These are phyloP conservation scores for Rhopalosiphum padi DNA, from an alignment of 1,140 invertebrate genomes.

Conservation along the genomic window DNA sequence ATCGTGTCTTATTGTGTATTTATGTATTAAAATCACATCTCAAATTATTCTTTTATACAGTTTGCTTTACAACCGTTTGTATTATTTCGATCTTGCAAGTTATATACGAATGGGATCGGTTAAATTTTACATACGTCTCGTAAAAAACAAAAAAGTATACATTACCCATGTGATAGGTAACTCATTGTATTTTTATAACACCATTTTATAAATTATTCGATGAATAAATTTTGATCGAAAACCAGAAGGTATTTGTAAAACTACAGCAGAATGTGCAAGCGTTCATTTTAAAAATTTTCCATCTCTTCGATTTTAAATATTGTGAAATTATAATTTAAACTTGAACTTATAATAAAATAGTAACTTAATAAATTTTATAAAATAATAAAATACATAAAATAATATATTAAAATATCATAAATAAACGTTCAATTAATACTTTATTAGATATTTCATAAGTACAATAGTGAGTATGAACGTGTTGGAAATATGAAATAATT, in stretches of 20 bases:
- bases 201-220: not conserved
- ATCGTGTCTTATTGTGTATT: not conserved
- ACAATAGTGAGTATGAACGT: not conserved
- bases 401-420: not conserved
- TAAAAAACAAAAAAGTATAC: not conserved
- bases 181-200: not conserved
- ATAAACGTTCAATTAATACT: not conserved
- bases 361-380: not conserved
- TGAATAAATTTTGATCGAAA: not conserved
- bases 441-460: not conserved
- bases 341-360: not conserved
- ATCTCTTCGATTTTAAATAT: not conserved
- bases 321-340: not conserved
- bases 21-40: not conserved
- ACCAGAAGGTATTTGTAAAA: not conserved
- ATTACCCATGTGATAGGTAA: not conserved
- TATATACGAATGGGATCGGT: not conserved
- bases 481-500: not conserved
- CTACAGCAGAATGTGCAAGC: not conserved
- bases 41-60: not conserved
- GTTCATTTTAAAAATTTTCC: not conserved
- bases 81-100: not conserved
- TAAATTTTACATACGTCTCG: not conserved
- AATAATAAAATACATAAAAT: too few relatives aligned
- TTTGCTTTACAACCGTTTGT: not conserved